Conservation (phyloP, 2,113 vertebrate species). For the Protomyctophum bolini region DNA sequence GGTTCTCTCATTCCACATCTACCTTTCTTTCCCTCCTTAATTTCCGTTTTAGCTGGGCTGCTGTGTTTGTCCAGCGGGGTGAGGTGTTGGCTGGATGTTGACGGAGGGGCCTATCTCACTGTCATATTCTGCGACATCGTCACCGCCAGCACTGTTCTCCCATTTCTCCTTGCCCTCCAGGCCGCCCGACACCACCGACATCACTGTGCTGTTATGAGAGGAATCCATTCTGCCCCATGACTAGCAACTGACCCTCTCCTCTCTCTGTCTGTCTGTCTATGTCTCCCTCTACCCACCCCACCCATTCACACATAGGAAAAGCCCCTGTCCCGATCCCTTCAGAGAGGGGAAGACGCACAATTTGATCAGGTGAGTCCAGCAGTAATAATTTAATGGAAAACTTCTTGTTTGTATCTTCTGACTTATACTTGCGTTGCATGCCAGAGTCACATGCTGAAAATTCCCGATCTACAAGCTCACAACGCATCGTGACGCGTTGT, state of each 20-base stretch:
- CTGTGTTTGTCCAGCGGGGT: conserved; percentile 23
- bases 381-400: too few relatives aligned
- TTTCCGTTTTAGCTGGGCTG: neutral
- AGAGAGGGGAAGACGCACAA: conserved; percentile 98
- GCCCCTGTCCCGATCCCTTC: conserved; percentile 94
- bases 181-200: neutral
- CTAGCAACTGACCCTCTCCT: neutral
- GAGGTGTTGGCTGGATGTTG: conserved; percentile 5
- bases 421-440: too few relatives aligned
- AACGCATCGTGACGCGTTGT: too few relatives aligned
- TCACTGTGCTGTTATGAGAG: neutral
- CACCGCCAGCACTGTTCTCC: neutral
- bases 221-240: neutral
- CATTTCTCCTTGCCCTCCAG: neutral
- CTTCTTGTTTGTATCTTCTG: too few relatives aligned
- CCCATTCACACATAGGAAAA: conserved; percentile 85
- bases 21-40: neutral
- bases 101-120: conserved; percentile 7
- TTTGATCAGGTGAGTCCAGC: conserved; percentile 93
- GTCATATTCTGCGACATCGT: neutral
- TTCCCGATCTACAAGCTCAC: too few relatives aligned
- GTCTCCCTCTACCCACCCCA: neutral
- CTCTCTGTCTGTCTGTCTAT: neutral
- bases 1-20: neutral
- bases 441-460: too few relatives aligned